Conservation (phyloP, 92 coral and sea anemone genomes). For the Epizoanthus scotinus region DNA sequence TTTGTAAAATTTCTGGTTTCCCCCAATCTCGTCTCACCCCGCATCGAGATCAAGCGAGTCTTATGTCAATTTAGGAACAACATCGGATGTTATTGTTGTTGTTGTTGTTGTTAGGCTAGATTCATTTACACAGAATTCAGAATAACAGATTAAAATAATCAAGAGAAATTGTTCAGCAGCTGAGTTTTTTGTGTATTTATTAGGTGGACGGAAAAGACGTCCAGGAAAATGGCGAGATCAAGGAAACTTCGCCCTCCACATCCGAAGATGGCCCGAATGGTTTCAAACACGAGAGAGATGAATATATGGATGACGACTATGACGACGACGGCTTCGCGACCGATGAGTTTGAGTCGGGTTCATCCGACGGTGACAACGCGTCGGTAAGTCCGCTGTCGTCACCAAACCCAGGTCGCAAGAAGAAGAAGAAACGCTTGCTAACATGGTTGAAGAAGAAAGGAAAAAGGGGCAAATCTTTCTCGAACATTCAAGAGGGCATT, state of each 20-base stretch:
- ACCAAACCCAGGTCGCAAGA: conserved; percentile 67
- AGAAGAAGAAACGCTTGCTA: conserved; percentile 74
- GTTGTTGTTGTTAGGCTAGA: too few species aligned
- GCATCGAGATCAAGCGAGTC: too few species aligned
- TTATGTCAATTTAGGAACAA: too few species aligned
- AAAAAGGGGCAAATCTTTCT: conserved; percentile 66
- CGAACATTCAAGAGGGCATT: conserved; percentile 83
- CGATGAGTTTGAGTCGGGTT: conserved; percentile 81
- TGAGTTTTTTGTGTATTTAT: too few species aligned
- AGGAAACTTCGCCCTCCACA: conserved; percentile 19
- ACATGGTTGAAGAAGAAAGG: conserved; percentile 85
- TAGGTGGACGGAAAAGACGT: background rate
- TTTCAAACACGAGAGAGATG: conserved; percentile 46
- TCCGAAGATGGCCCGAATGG: conserved; percentile 34
- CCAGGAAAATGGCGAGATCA: conserved; percentile 23
- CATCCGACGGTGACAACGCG: conserved; percentile 68
- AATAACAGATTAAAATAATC: too few species aligned
- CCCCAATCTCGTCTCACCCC: too few species aligned
- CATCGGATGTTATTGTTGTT: too few species aligned
- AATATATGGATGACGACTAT: conserved; percentile 44
- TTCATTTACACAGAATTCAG: too few species aligned
- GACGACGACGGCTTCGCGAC: conserved; percentile 86
- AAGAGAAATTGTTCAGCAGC: too few species aligned
- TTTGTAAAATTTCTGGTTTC: too few species aligned
- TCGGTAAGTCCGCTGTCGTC: conserved; percentile 54